Conservation (phyloP, 2,797 vertebrate genomes). For the Botia kubotai region DNA sequence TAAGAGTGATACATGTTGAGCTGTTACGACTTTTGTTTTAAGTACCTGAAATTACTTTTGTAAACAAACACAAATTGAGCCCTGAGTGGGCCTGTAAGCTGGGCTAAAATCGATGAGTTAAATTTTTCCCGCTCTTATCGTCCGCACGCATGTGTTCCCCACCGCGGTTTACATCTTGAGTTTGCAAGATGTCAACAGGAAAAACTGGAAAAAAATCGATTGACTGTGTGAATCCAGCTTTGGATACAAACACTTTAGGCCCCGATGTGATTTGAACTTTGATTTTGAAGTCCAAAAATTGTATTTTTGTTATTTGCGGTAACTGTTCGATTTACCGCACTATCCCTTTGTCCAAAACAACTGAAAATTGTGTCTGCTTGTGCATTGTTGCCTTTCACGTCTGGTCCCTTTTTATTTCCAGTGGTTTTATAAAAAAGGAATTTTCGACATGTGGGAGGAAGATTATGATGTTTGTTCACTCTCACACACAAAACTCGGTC, state of each 20-base stretch:
- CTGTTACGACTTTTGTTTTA: neutral
- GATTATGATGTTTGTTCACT: slow-evolving; percentile 58
- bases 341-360: slow-evolving; percentile 30
- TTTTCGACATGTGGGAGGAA: slow-evolving; percentile 49
- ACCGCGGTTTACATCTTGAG: neutral
- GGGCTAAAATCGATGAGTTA: neutral
- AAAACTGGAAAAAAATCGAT: neutral
- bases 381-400: slow-evolving; percentile 6
- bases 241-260: neutral
- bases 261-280: neutral
- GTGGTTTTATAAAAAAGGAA: slow-evolving; percentile 39
- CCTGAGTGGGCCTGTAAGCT: neutral
- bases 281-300: neutral
- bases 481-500: slow-evolving; percentile 36
- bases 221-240: neutral
- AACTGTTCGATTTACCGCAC: neutral
- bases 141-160: neutral
- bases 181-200: neutral
- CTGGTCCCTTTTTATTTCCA: slow-evolving; percentile 18
- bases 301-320: neutral
- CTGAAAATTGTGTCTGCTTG: slow-evolving; percentile 32
- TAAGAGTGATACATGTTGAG: neutral
- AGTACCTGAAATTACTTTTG: neutral
- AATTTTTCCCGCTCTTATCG: neutral
- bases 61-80: neutral